phyloP scores from a whole-genome alignment of 30 jellyfish, hydroid and myxozoan species.

The Sanderia malayensis region DNA sequence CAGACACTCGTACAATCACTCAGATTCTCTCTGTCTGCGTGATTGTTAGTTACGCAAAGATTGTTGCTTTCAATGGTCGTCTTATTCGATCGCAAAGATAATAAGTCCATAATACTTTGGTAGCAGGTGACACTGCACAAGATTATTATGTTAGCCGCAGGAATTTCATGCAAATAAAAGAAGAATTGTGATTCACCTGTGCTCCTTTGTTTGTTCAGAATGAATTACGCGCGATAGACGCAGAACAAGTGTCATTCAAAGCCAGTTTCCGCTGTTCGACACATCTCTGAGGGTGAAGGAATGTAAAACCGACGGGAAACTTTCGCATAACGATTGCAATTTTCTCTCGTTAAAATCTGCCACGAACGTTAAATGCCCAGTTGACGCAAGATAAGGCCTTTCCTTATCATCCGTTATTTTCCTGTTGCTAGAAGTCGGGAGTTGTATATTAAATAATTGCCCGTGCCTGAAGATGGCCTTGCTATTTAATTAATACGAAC shows the following conservation, averaged over 20 bases:
- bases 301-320: conserved; percentile 4
- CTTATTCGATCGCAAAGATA: conserved; percentile 5
- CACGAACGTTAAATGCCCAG: neutral
- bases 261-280: conserved; percentile 61
- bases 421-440: neutral
- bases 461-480: no score
- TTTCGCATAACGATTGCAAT: neutral
- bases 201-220: conserved; percentile 67
- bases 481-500: no score
- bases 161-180: conserved; percentile 54
- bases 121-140: conserved; percentile 86
- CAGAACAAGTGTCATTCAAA: conserved; percentile 67
- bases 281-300: neutral
- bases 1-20: neutral
- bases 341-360: neutral
- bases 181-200: conserved; percentile 83
- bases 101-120: conserved; percentile 55
- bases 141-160: conserved; percentile 74
- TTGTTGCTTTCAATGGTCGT: conserved; percentile 2
- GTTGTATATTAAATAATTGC: no score
- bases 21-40: neutral
- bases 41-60: conserved; percentile 3
- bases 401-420: neutral
- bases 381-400: neutral
- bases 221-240: conserved; percentile 48